Percentiles rank a stretch among this genome's conserved stretches.
phyloP scores from a whole-genome alignment of 1,140 invertebrate genomes.

The Drosophila micromelanica region DNA sequence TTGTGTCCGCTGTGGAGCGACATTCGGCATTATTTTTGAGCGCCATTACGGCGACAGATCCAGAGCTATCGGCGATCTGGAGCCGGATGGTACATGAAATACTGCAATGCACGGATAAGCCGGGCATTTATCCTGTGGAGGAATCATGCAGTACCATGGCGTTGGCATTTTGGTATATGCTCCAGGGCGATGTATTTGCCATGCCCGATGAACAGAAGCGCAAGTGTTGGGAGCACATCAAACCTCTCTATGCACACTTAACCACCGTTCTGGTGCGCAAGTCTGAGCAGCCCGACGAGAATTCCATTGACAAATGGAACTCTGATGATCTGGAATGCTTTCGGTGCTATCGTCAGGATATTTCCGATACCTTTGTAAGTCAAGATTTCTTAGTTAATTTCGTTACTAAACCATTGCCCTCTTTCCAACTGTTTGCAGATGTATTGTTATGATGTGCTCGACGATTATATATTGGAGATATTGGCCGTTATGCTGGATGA shows the following conservation, averaged over 20 bases:
- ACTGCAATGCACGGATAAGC: slow-evolving; percentile 90
- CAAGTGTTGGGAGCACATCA: slow-evolving; percentile 78
- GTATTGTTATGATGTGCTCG: slow-evolving; percentile 93
- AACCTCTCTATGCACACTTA: slow-evolving; percentile 80
- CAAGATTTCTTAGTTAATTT: neutral
- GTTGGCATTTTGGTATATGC: slow-evolving; percentile 95
- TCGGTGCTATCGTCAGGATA: slow-evolving; percentile 95
- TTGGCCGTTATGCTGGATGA: slow-evolving; percentile 87
- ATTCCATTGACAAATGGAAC: slow-evolving; percentile 75
- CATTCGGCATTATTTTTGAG: slow-evolving; percentile 88
- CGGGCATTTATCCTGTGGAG: slow-evolving; percentile 93
- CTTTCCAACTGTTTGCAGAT: slow-evolving; percentile 85
- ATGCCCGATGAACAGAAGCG: slow-evolving; percentile 69
- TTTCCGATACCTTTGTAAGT: slow-evolving; percentile 92
- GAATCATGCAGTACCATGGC: slow-evolving; percentile 93
- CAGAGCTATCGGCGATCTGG: slow-evolving; percentile 82
- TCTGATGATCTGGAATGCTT: slow-evolving; percentile 93
- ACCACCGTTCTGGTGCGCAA: slow-evolving; percentile 78
- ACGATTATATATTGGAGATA: slow-evolving; percentile 88
- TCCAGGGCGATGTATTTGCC: slow-evolving; percentile 87
- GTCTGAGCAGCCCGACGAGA: slow-evolving; percentile 81
- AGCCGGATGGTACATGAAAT: slow-evolving; percentile 85
- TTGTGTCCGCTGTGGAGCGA: slow-evolving; percentile 88
- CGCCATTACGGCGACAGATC: slow-evolving; percentile 84
- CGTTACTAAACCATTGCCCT: slow-evolving; percentile 35